phyloP scores from a whole-genome alignment of 2,888 invertebrate species.

The Hyppa rectilinea region DNA sequence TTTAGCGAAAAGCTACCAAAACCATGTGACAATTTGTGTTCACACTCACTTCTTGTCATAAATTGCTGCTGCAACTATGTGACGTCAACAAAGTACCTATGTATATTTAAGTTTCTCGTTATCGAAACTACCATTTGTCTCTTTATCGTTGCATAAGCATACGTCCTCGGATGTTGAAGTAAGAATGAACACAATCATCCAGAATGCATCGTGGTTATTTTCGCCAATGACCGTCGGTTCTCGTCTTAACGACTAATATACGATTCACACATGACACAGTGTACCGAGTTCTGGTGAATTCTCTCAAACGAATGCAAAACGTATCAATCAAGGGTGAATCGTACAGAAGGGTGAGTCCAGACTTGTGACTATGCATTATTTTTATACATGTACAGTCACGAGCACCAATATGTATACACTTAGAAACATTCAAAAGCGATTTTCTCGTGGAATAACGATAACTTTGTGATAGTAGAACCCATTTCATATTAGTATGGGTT shows the following conservation, averaged over 20 bases:
- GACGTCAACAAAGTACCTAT: background rate
- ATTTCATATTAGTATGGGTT: too few species aligned
- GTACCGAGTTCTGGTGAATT: background rate
- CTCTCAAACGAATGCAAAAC: background rate
- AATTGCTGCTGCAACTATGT: background rate
- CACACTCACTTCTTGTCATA: background rate
- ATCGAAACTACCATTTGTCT: background rate
- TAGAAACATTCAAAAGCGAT: too few species aligned
- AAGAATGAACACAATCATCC: background rate
- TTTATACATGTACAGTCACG: too few species aligned
- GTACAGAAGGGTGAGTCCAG: conserved; percentile 10
- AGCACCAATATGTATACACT: too few species aligned
- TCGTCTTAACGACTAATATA: background rate
- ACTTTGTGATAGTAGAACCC: too few species aligned
- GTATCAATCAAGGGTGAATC: conserved; percentile 18
- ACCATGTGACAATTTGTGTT: background rate
- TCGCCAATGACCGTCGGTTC: conserved; percentile 1
- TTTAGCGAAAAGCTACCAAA: conserved; percentile 20
- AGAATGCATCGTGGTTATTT: background rate
- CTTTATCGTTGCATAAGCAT: background rate
- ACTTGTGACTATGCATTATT: background rate
- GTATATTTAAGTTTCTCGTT: background rate
- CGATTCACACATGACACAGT: conserved; percentile 12
- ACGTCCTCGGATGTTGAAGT: background rate
- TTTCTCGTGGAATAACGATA: too few species aligned